Conservation (phyloP, 2,113 vertebrate genomes). For the Zosterops borbonicus region DNA sequence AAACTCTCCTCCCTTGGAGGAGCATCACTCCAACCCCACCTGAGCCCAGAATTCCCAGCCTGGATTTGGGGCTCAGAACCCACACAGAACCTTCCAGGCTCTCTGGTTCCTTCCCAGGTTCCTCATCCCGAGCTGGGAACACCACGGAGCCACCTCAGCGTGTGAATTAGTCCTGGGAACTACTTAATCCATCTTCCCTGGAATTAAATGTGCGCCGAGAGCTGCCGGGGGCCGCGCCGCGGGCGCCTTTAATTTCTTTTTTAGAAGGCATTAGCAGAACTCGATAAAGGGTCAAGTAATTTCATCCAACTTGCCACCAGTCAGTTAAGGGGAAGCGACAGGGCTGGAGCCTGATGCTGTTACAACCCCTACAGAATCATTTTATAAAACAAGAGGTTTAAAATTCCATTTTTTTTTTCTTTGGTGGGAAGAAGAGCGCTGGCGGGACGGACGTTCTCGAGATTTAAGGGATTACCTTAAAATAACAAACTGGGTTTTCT, state of each 20-base stretch:
- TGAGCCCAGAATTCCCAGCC: rapidly evolving
- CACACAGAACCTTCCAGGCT: neutral
- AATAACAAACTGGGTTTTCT: conserved; percentile 69
- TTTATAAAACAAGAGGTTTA: conserved; percentile 66
- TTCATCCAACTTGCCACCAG: conserved; percentile 86
- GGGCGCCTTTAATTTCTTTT: conserved; percentile 85
- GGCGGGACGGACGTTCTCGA: conserved; percentile 60
- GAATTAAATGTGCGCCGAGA: conserved; percentile 83
- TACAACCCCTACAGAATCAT: conserved; percentile 68
- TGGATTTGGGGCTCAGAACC: neutral
- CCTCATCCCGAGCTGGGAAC: neutral
- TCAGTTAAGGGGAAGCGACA: conserved; percentile 83
- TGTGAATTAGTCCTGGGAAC: conserved; percentile 80
- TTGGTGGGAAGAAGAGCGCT: conserved; percentile 62
- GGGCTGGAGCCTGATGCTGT: conserved; percentile 68
- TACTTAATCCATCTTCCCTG: conserved; percentile 85
- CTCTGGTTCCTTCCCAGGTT: neutral
- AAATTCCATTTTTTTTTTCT: conserved; percentile 64
- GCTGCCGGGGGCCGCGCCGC: conserved; percentile 76
- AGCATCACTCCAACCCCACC: rapidly evolving
- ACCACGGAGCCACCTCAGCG: conserved; percentile 39
- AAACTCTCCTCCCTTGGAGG: rapidly evolving
- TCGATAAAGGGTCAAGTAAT: conserved; percentile 91
- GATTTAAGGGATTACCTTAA: conserved; percentile 65
- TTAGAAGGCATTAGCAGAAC: conserved; percentile 88